phyloP scores from a whole-genome alignment of 1,140 invertebrate genomes.

The Trichonephila clavata region DNA sequence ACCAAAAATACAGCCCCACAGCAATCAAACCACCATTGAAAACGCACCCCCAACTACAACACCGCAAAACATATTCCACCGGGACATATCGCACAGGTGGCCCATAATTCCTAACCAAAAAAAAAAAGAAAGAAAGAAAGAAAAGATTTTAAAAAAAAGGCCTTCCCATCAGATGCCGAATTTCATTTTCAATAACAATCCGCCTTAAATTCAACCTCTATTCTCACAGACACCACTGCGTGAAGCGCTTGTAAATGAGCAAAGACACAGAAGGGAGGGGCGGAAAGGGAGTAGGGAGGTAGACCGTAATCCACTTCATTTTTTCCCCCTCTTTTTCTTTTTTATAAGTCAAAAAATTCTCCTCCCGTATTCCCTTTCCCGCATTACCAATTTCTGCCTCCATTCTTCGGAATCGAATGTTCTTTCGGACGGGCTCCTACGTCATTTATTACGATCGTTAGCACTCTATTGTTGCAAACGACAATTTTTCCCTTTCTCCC shows the following conservation, averaged over 20 bases:
- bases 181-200: constrained; percentile 51
- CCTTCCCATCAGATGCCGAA: constrained; percentile 9
- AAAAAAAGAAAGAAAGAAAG: too few species aligned
- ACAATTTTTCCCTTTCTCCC: constrained; percentile 47
- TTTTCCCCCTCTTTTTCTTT: neutral
- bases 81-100: constrained; percentile 42
- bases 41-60: neutral
- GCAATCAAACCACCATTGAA: neutral
- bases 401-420: constrained; percentile 69
- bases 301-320: constrained; percentile 39
- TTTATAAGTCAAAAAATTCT: constrained; percentile 49
- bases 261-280: neutral
- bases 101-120: constrained; percentile 24
- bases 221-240: neutral
- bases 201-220: constrained; percentile 15
- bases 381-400: constrained; percentile 35
- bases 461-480: constrained; percentile 69
- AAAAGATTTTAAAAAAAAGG: neutral
- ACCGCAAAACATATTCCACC: constrained; percentile 1
- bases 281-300: neutral
- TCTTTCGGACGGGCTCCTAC: neutral
- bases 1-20: too few species aligned
- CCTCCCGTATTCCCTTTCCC: neutral
- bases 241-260: constrained; percentile 38
- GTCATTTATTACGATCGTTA: constrained; percentile 75